Conservation (phyloP, 2,113 vertebrate species). For the Neopipo cinnamomea region DNA sequence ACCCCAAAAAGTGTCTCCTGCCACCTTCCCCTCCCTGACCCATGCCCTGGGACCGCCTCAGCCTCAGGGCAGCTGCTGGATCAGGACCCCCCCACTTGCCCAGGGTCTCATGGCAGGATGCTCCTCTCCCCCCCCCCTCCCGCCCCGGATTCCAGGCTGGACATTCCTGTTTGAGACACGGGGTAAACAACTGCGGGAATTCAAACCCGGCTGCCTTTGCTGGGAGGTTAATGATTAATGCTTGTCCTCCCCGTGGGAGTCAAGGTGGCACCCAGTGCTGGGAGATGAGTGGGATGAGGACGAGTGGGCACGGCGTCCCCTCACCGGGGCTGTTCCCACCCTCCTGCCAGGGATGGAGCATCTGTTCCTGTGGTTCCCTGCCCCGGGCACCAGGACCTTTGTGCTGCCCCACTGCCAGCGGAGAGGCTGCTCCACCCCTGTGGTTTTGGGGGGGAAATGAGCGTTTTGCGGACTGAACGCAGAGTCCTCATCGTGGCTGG, state of each 20-base stretch:
- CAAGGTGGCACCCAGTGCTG: fast-evolving
- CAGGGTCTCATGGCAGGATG: fast-evolving
- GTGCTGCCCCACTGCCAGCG: neutral
- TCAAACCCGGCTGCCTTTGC: neutral
- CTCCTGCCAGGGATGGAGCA: neutral
- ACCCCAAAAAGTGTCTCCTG: neutral
- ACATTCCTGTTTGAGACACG: fast-evolving
- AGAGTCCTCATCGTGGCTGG: neutral
- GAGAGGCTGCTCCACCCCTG: neutral
- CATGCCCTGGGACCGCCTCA: fast-evolving
- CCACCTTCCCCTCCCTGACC: fast-evolving
- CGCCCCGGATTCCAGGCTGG: neutral
- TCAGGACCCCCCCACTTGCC: fast-evolving
- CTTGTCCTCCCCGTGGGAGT: neutral
- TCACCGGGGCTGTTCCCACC: fast-evolving
- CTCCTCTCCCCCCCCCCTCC: neutral
- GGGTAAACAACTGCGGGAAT: neutral
- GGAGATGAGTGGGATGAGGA: neutral
- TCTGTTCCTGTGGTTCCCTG: neutral
- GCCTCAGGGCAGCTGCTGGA: neutral
- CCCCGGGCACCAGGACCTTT: neutral
- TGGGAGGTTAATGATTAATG: neutral
- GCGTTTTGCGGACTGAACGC: fast-evolving
- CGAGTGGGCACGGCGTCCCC: fast-evolving
- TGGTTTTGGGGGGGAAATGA: neutral